Evolutionary conservation across 30 jellyfish, hydroid and myxozoan genomes (phyloP), one percentile per base, ranked within the genome.

Genomic region (Phacellophora camtschatica): DNA sequence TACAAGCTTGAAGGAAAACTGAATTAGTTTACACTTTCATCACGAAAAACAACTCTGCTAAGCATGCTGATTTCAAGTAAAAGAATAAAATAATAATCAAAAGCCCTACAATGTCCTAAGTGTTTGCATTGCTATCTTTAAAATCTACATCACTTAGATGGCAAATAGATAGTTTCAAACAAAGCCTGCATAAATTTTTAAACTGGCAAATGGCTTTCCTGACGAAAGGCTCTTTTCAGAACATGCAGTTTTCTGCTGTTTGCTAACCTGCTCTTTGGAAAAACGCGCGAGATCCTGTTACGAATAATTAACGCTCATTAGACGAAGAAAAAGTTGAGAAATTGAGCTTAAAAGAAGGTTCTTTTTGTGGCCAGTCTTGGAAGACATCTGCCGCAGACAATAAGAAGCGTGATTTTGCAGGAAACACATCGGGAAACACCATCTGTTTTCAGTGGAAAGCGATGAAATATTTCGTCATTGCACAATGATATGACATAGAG

Each of bases 121-220:
- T n/a, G n/a, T n/a, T n/a, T n/a, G n/a, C n/a, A n/a, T n/a, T n/a
- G n/a, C n/a, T n/a, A n/a, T n/a, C n/a, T n/a, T n/a, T n/a, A n/a
- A n/a, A n/a, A n/a, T n/a, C n/a, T n/a, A n/a, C n/a, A n/a, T n/a
- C n/a, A n/a, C n/a, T n/a, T n/a, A n/a, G n/a, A n/a, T n/a, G n/a
- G n/a, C n/a, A n/a, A n/a, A n/a, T n/a, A n/a, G n/a, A n/a, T n/a
- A n/a, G n/a, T n/a, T n/a, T n/a, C n/a, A n/a, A n/a, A n/a, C n/a
- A n/a, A n/a, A n/a, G n/a, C n/a, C n/a, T n/a, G n/a, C 91, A 80
- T 80, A 15, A 80, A 80, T 80, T 22, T 64, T 80, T 80, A 32
- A 80, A 42, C n/a, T 4, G 11, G 41, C 49, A 41, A 37, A 19
- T 48, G 28, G 43, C 31, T 50, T 46, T 42, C 12, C 51, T 71